Conservation (phyloP, 2,888 invertebrate species). For the Zaprionus bogoriensis region DNA sequence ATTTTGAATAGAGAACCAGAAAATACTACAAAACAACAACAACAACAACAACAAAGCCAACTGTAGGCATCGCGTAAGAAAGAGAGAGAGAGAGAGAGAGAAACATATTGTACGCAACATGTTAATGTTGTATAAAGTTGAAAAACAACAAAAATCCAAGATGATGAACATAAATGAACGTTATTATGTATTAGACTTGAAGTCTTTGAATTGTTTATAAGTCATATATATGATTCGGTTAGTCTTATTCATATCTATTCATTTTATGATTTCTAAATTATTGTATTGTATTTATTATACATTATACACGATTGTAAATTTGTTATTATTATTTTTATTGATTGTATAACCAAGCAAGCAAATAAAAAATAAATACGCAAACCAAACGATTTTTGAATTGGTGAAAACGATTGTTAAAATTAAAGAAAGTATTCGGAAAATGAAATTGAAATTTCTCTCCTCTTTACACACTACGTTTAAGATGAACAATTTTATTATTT, state of each 20-base stretch:
- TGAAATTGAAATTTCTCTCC: constrained; percentile 65
- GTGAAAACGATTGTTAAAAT: constrained; percentile 46
- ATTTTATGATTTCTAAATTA: constrained; percentile 55
- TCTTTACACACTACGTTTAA: constrained; percentile 43
- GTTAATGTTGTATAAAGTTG: not conserved
- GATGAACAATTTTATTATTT: constrained; percentile 45
- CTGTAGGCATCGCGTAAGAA: constrained; percentile 18
- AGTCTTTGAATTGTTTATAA: constrained; percentile 65
- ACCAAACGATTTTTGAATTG: constrained; percentile 62
- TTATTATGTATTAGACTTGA: constrained; percentile 71
- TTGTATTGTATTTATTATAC: constrained; percentile 45
- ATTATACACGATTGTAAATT: constrained; percentile 36
- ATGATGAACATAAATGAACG: constrained; percentile 4
- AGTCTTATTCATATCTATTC: constrained; percentile 22
- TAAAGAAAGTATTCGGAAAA: constrained; percentile 63
- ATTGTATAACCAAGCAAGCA: constrained; percentile 19
- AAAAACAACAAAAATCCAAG: not conserved
- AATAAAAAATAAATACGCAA: constrained; percentile 17
- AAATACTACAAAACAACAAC: constrained; percentile 11
- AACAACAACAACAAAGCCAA: constrained; percentile 19
- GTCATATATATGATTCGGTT: constrained; percentile 20
- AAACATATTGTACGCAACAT: constrained; percentile 9
- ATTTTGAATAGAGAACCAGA: constrained; percentile 38
- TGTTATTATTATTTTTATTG: constrained; percentile 43
- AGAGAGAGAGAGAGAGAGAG: constrained; percentile 14